Base-by-base conservation (phyloP, 2,797 vertebrate species). In the Setipinna tenuifilis region DNA sequence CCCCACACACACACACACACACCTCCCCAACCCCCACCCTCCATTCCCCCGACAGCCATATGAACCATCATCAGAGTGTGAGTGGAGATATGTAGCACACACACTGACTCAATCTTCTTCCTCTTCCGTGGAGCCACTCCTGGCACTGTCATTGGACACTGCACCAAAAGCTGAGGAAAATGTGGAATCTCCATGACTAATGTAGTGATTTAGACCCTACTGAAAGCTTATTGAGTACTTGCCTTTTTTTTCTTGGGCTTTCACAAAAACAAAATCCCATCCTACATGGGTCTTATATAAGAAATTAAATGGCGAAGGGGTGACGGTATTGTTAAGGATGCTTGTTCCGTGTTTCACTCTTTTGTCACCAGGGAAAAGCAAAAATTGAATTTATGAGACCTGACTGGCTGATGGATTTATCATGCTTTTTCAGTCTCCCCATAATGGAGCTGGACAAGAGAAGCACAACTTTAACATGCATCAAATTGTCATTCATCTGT, bases 281-380 rank as follows among this genome's bases (percentile, higher is more conserved):
- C 88, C 89, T 89, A 91, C 88, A 91, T 81, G 82, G 61, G 23
- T 87, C 89, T 89, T 90, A 88, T 86, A 81, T 88, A 90, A 89
- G 85, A 82, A 21, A 83, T 46, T 7, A 48, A 81, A 88, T 87
- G 78, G 50, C 68, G 46, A 87, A 88, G 35, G 75, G 84, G 59
- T 82, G 48, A 14, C 25, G 31, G 59, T 82, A 86, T 89, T 83
- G 81, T 84, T 85, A 59, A 48, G 84, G 81, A 57, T 85, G 35
- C 48, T 83, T 81, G 83, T 85, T 75, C 78, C 50, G 71, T 44
- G 71, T 23, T 80, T 65, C 62, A 21, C 19, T 65, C 65, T 62
- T 82, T 88, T 85, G 48, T 83, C 46, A 80, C 16, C 23, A 50
- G 68, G 25, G 86, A 84, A 89, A 83, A 68, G 48, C 44, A 83